Conservation (phyloP, 2,888 invertebrate species). For the Drosophila tripunctata region DNA sequence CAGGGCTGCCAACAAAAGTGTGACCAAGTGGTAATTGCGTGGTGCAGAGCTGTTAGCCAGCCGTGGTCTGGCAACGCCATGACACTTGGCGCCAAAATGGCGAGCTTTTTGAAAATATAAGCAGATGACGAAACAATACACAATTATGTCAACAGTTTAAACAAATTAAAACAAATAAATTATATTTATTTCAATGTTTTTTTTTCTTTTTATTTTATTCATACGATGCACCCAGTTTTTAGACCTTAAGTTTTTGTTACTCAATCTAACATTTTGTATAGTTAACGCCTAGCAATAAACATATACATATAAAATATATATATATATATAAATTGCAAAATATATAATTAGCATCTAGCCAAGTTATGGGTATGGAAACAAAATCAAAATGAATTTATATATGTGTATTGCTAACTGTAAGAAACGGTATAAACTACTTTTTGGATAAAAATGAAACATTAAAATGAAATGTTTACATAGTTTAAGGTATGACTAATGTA, state of each 20-base stretch:
- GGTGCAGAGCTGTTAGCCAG: background rate
- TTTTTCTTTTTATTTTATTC: constrained; percentile 59
- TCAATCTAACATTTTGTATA: constrained; percentile 63
- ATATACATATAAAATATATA: constrained; percentile 47
- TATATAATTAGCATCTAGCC: constrained; percentile 58
- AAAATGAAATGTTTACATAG: constrained; percentile 44
- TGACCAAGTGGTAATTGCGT: constrained; percentile 5
- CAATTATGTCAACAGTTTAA: background rate
- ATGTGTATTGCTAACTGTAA: too few relatives aligned
- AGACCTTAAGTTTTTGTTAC: constrained; percentile 53
- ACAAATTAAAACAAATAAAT: too few relatives aligned
- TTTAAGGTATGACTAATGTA: constrained; percentile 45
- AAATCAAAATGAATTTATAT: constrained; percentile 34
- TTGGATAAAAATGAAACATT: constrained; percentile 58
- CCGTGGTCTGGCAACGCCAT: background rate
- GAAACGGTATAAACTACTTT: constrained; percentile 65
- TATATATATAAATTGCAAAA: constrained; percentile 59
- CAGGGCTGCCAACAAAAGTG: constrained; percentile 20
- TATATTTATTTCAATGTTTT: too few relatives aligned
- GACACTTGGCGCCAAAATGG: constrained; percentile 1
- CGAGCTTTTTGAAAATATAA: background rate
- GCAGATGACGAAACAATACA: background rate
- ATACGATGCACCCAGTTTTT: constrained; percentile 69
- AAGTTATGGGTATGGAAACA: constrained; percentile 57
- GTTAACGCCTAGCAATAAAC: constrained; percentile 70